These are phyloP conservation scores for Zhuqinia jingwanae DNA, from an alignment of 2,888 invertebrate species.

Conservation along the genomic window DNA sequence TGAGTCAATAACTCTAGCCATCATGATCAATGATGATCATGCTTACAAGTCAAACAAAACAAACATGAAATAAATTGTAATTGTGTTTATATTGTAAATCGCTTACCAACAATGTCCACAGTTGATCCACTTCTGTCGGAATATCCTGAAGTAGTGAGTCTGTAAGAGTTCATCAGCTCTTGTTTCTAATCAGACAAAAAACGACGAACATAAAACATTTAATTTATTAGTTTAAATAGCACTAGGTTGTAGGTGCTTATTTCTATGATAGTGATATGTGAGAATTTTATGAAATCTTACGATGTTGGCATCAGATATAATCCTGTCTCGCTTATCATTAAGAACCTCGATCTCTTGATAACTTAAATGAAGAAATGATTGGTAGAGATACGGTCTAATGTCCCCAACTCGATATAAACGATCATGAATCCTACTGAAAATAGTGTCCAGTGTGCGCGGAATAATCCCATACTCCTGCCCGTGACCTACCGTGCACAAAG, in stretches of 20 bases:
- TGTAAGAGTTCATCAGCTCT: constrained; percentile 62
- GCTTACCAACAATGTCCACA: constrained; percentile 47
- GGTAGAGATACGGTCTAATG: constrained; percentile 76
- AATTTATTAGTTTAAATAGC: too few species aligned
- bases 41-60: too few species aligned
- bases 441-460: constrained; percentile 84
- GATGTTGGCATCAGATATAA: constrained; percentile 64
- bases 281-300: constrained; percentile 42
- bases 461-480: constrained; percentile 86
- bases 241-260: too few species aligned
- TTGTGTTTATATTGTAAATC: background rate
- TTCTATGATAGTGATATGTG: too few species aligned
- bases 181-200: constrained; percentile 62
- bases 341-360: constrained; percentile 39
- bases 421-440: constrained; percentile 80
- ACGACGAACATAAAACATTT: too few species aligned
- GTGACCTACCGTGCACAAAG: too few species aligned
- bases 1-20: too few species aligned
- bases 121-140: constrained; percentile 59
- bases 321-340: constrained; percentile 40
- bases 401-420: constrained; percentile 76
- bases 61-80: background rate
- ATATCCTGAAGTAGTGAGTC: constrained; percentile 44
- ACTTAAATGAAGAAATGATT: constrained; percentile 46
- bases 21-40: too few species aligned